Conservation (phyloP, 1,140 invertebrate genomes). For the Leptinotarsa undecemlineata region DNA sequence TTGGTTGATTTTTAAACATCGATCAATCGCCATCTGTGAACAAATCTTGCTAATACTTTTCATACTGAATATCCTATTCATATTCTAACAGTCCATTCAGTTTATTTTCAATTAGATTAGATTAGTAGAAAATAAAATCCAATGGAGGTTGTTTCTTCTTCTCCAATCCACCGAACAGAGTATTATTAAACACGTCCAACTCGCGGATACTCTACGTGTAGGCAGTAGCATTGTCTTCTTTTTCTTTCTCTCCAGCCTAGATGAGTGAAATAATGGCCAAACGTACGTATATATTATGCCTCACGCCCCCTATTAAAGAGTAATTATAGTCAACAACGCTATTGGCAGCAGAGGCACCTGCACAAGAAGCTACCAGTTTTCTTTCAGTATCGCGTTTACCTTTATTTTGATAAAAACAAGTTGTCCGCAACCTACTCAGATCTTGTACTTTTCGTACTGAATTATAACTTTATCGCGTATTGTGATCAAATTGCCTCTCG, state of each 20-base stretch:
- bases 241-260: conserved; percentile 15
- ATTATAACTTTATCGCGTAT: not conserved
- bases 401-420: conserved; percentile 26
- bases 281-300: conserved; percentile 15
- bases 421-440: conserved; percentile 12
- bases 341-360: conserved; percentile 21
- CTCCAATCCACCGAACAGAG: too few relatives aligned
- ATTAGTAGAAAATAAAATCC: too few relatives aligned
- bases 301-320: conserved; percentile 24
- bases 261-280: conserved; percentile 22
- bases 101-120: too few relatives aligned
- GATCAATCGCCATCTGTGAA: too few relatives aligned
- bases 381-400: conserved; percentile 20
- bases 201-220: not conserved
- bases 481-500: conserved; percentile 5
- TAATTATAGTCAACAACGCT: conserved; percentile 26
- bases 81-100: too few relatives aligned
- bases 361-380: conserved; percentile 24
- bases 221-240: conserved; percentile 12
- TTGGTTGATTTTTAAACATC: too few relatives aligned
- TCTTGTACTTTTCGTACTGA: conserved; percentile 6
- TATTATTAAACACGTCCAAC: not conserved
- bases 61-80: too few relatives aligned
- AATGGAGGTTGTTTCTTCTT: too few relatives aligned
- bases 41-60: too few relatives aligned